These are phyloP conservation scores for Micropoecilia bifurca DNA, from an alignment of 2,797 vertebrate genomes.

Conservation along the genomic window DNA sequence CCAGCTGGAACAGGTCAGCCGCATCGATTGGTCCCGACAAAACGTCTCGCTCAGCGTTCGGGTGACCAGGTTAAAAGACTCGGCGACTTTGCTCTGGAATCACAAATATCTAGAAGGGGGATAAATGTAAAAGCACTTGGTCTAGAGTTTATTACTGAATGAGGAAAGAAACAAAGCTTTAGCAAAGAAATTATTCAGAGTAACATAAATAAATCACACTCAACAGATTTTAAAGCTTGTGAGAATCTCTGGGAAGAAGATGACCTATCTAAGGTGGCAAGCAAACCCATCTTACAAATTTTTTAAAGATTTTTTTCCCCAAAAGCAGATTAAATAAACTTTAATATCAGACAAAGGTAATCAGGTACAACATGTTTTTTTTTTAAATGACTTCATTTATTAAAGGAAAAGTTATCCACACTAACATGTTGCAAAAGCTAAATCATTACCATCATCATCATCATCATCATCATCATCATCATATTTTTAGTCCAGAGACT, in stretches of 20 bases:
- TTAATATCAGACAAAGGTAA: background rate
- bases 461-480: too few relatives aligned
- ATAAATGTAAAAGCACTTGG: background rate
- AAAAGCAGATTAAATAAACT: background rate
- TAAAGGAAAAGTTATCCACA: background rate
- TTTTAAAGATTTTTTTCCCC: background rate
- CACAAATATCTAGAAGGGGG: slow-evolving; percentile 18
- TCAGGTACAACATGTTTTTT: background rate
- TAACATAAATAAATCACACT: background rate
- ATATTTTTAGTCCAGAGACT: too few relatives aligned
- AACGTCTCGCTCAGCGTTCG: slow-evolving; percentile 34
- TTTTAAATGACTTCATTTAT: background rate
- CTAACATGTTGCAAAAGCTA: background rate
- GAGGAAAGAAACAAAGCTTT: slow-evolving; percentile 19
- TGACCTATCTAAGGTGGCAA: background rate
- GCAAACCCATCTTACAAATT: background rate
- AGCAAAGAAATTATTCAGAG: slow-evolving; percentile 19
- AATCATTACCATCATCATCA: too few relatives aligned
- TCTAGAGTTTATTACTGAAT: slow-evolving; percentile 8
- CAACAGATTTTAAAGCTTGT: background rate
- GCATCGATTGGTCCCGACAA: slow-evolving; percentile 36
- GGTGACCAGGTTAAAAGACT: slow-evolving; percentile 25
- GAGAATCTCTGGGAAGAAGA: background rate
- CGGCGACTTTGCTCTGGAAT: slow-evolving; percentile 22
- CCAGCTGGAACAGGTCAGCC: slow-evolving; percentile 19